These are phyloP conservation scores for Clarias batrachus DNA, from an alignment of 2,113 vertebrate genomes.

Conservation along the genomic window DNA sequence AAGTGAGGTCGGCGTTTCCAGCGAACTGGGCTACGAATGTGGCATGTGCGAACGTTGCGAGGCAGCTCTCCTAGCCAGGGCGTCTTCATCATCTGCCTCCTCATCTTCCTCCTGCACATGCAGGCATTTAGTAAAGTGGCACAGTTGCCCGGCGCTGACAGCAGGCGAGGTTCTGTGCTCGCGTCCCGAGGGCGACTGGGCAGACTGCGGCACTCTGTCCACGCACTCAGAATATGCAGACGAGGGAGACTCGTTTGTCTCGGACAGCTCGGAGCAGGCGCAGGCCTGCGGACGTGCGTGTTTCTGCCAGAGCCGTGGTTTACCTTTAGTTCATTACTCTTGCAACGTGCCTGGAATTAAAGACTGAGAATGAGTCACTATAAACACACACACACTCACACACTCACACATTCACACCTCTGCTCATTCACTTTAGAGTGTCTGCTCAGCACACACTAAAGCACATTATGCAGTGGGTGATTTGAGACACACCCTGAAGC, in stretches of 20 bases:
- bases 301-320: constrained; percentile 92
- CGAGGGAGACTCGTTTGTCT: constrained; percentile 95
- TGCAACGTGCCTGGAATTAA: constrained; percentile 52
- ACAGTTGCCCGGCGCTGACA: constrained; percentile 88
- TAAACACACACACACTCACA: constrained; percentile 20
- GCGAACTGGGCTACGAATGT: constrained; percentile 66
- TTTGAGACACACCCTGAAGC: constrained; percentile 29
- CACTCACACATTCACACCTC: constrained; percentile 19
- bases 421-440: background rate
- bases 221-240: constrained; percentile 92
- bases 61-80: constrained; percentile 80
- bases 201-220: constrained; percentile 83
- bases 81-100: constrained; percentile 70
- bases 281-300: constrained; percentile 93
- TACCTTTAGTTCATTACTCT: constrained; percentile 81
- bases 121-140: constrained; percentile 94
- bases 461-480: constrained; percentile 56
- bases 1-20: constrained; percentile 56
- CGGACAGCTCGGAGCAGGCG: constrained; percentile 95
- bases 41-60: constrained; percentile 87
- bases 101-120: constrained; percentile 74
- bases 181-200: constrained; percentile 83
- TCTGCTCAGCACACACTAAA: constrained; percentile 25
- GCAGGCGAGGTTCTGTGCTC: constrained; percentile 76
- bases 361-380: constrained; percentile 58